Base-by-base conservation (phyloP, 2,797 vertebrate genomes). In the Oryzias dopingdopingensis region DNA sequence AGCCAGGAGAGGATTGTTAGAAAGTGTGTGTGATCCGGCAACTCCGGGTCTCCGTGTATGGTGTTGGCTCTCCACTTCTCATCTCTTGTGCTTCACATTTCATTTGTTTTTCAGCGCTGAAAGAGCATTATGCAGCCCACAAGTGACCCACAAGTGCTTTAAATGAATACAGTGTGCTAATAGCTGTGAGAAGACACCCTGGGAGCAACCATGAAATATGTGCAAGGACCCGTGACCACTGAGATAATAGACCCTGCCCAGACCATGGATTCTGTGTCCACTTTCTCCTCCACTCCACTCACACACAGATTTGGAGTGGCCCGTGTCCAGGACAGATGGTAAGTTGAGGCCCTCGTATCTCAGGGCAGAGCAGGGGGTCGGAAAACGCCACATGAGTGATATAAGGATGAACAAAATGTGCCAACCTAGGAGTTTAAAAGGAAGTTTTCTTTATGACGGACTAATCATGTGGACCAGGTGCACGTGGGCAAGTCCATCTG, bases 161-260 rank as follows among this genome's bases (percentile, higher is more conserved):
- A 79, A 87, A 84, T 85, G 86, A 89, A 88, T 76, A 76, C 61
- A 53, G 70, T 49, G 79, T 65, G 72, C 83, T 90, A 87, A 90
- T 86, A 76, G 84, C 82, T 77, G 75, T 72, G 84, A 83, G 82
- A 83, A 77, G 84, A 86, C 83, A 85, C 85, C 83, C 88, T 56
- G 60, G 72, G 83, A 84, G 83, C 71, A 73, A 77, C 87, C 86
- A 86, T 92, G 89, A 92, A 91, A 91, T 84, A 89, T 90, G 91
- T 90, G 89, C 87, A 89, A 79, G 79, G 79, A 90, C 82, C 84
- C 89, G 88, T 91, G 88, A 92, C 91, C 73, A 72, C 84, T 65
- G 77, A 86, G 79, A 89, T 89, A 90, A 90, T 89, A 80, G 83
- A 66, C 78, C 65, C 56, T 43, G 63, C 59, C 64, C 71, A 65